Percentiles rank a stretch among this genome's conserved stretches.
These are phyloP conservation scores for Meleagris gallopavo DNA, from an alignment of 2,113 vertebrate species.

Conservation along the genomic window DNA sequence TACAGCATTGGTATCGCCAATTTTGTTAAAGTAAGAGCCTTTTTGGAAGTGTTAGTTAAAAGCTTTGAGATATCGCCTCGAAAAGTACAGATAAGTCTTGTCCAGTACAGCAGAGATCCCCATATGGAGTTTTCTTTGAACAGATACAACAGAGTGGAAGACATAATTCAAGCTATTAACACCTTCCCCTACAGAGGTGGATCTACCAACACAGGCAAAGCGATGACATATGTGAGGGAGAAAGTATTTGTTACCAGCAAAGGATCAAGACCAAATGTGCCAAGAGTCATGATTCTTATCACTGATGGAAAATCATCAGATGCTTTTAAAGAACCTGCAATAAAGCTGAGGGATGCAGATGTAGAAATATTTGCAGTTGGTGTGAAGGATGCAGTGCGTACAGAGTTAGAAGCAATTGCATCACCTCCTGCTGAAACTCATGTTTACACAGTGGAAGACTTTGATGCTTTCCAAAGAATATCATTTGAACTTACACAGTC, in stretches of 20 bases:
- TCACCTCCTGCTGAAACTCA: constrained; percentile 90
- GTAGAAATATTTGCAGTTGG: constrained; percentile 98
- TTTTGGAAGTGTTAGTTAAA: constrained; percentile 94
- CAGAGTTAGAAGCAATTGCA: constrained; percentile 94
- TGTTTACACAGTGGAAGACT: constrained; percentile 97
- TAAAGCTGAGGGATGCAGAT: constrained; percentile 86
- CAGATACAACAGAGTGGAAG: constrained; percentile 85
- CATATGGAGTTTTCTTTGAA: constrained; percentile 94
- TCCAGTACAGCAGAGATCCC: constrained; percentile 97
- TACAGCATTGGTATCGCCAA: constrained; percentile 97
- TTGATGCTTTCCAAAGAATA: constrained; percentile 97
- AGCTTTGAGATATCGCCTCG: constrained; percentile 91
- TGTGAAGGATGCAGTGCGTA: constrained; percentile 95
- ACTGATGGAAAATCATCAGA: constrained; percentile 99
- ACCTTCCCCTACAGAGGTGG: constrained; percentile 96
- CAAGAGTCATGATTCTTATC: constrained; percentile 95
- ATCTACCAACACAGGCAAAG: constrained; percentile 97
- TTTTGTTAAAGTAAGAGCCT: constrained; percentile 96
- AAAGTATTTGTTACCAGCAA: constrained; percentile 87
- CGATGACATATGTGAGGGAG: constrained; percentile 95
- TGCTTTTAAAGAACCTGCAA: constrained; percentile 92
- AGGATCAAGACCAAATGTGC: constrained; percentile 90
- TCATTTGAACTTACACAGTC: constrained; percentile 96
- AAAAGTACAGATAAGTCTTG: constrained; percentile 96
- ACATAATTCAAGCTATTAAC: constrained; percentile 90